Evolutionary conservation across 1,140 invertebrate species (phyloP).

Genomic region (Coelopa frigida): DNA sequence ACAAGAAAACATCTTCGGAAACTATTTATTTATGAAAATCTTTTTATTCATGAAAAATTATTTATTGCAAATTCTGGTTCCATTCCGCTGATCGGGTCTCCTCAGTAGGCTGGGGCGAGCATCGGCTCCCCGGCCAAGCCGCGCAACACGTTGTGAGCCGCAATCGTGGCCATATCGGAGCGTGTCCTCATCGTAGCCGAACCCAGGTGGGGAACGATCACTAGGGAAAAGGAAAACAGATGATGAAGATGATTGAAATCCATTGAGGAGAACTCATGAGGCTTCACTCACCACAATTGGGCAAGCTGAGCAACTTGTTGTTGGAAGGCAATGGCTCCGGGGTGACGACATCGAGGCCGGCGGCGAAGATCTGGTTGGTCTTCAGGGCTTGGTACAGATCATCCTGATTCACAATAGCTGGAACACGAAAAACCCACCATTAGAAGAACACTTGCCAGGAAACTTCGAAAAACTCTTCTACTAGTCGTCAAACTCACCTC

Average conservation of each 20-base stretch:
- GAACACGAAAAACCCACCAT: slow-evolving; percentile 49
- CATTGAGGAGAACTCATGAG: too few relatives aligned
- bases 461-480: slow-evolving; percentile 56
- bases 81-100: too few relatives aligned
- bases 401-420: slow-evolving; percentile 72
- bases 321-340: slow-evolving; percentile 83
- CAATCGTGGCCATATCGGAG: slow-evolving; percentile 67
- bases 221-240: slow-evolving; percentile 40
- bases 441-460: slow-evolving; percentile 57
- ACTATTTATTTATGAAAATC: too few relatives aligned
- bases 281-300: slow-evolving; percentile 65
- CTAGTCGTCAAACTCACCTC: slow-evolving; percentile 61
- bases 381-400: slow-evolving; percentile 73
- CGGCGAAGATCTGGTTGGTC: slow-evolving; percentile 66
- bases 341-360: slow-evolving; percentile 88
- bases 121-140: slow-evolving; percentile 61
- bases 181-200: slow-evolving; percentile 73
- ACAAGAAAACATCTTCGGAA: too few relatives aligned
- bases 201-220: slow-evolving; percentile 80
- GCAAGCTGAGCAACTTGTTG: slow-evolving; percentile 67
- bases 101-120: slow-evolving; percentile 49
- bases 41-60: too few relatives aligned
- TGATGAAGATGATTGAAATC: too few relatives aligned
- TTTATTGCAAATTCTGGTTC: too few relatives aligned
- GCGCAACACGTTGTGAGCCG: slow-evolving; percentile 73